A percentile compares a stretch with the other conserved stretches of the same genome.
Evolutionary conservation across 1,140 invertebrate genomes (phyloP).

Genomic region (Littorina saxatilis): DNA sequence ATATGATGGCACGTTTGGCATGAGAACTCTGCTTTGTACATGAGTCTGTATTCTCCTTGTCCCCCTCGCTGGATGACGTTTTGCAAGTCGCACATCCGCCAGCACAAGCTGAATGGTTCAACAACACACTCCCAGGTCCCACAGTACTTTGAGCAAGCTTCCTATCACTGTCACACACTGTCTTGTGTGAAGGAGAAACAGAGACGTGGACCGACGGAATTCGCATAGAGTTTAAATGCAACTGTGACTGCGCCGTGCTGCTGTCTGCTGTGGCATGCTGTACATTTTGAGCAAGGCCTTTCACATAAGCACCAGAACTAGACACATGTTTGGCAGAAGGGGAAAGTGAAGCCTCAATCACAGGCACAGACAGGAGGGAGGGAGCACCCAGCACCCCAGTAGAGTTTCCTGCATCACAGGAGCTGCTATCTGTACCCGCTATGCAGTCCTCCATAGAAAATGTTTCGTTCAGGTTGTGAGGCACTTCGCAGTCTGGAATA

Average conservation of each 20-base stretch:
- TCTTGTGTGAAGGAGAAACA: too few species aligned
- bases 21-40: background rate
- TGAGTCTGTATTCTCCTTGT: conserved; percentile 7
- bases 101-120: too few species aligned
- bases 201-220: too few species aligned
- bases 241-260: too few species aligned
- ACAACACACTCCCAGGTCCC: too few species aligned
- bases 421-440: background rate
- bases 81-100: too few species aligned
- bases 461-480: background rate
- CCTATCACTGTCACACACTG: too few species aligned
- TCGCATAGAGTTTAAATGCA: too few species aligned
- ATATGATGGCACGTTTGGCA: conserved; percentile 16
- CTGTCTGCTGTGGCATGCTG: too few species aligned
- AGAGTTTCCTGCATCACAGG: background rate
- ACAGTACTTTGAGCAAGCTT: too few species aligned
- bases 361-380: background rate
- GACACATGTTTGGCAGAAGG: background rate
- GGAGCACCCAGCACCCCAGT: background rate
- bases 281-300: too few species aligned
- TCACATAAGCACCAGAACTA: too few species aligned
- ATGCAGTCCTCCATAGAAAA: background rate
- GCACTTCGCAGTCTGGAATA: background rate
- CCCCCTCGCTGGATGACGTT: background rate
- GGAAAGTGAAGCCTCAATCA: background rate